A percentile compares a stretch with the other conserved stretches of the same genome.
Evolutionary conservation across 2,797 vertebrate genomes (phyloP).

Genomic region (Acropternis orthonyx): DNA sequence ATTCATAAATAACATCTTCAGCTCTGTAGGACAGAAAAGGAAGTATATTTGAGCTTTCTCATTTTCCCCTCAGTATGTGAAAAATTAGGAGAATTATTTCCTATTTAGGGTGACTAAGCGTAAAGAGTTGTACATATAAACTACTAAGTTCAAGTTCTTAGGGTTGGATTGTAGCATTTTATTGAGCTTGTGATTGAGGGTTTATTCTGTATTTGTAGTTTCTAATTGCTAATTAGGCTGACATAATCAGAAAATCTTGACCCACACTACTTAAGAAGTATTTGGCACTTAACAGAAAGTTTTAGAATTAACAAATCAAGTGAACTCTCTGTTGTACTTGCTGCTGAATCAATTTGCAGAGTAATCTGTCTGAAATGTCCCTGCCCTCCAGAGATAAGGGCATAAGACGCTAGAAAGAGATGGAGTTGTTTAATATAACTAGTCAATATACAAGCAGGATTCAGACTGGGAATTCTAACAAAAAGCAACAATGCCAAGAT

Average conservation of each 20-base stretch:
- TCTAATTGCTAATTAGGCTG: neutral
- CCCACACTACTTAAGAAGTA: accelerated
- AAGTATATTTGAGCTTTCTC: neutral
- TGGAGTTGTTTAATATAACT: neutral
- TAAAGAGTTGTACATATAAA: neutral
- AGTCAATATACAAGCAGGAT: neutral
- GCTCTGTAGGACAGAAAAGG: neutral
- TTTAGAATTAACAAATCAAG: neutral
- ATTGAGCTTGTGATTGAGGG: neutral
- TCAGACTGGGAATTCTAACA: neutral
- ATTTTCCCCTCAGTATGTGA: neutral
- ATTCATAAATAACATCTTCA: neutral
- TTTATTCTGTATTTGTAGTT: neutral
- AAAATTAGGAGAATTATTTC: neutral
- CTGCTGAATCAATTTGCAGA: neutral
- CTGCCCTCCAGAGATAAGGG: neutral
- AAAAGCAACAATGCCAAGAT: neutral
- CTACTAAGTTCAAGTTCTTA: neutral
- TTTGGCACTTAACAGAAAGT: neutral
- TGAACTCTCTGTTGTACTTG: neutral
- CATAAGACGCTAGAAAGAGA: neutral
- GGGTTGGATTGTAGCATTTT: neutral
- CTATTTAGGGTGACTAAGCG: neutral
- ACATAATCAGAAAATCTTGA: neutral
- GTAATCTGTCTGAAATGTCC: neutral